These are phyloP conservation scores for Rhopalosiphum nymphaeae DNA, from an alignment of 2,888 invertebrate genomes.

Conservation along the genomic window DNA sequence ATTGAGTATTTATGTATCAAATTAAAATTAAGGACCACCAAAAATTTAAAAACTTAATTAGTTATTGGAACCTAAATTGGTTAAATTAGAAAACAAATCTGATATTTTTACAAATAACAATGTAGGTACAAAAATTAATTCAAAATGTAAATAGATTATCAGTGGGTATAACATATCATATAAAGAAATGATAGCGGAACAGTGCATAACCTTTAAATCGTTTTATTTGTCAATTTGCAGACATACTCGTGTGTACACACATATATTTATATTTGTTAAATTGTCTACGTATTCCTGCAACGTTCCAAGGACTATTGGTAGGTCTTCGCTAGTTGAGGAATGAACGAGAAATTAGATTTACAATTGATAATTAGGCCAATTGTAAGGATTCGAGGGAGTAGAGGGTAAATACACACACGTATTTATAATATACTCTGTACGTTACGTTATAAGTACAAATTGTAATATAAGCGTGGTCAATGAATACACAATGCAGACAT, in stretches of 20 bases:
- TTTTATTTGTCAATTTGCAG: not conserved
- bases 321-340: not conserved
- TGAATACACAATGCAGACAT: not conserved
- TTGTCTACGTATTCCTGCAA: not conserved
- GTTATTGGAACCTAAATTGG: not conserved
- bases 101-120: not conserved
- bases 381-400: constrained; percentile 38
- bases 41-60: not conserved
- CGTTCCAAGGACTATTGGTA: constrained; percentile 24
- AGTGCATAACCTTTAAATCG: not conserved
- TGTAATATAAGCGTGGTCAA: not conserved
- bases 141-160: not conserved
- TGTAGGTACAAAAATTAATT: not conserved
- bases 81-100: not conserved
- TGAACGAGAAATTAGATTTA: not conserved
- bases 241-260: not conserved
- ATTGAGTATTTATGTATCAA: not conserved
- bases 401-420: not conserved
- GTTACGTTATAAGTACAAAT: not conserved
- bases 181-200: not conserved
- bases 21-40: not conserved
- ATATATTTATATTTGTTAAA: not conserved
- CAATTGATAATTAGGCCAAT: constrained; percentile 29
- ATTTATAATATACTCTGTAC: not conserved
- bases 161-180: not conserved